phyloP scores from a whole-genome alignment of 2,888 invertebrate genomes.

The Masnerella sp. region DNA sequence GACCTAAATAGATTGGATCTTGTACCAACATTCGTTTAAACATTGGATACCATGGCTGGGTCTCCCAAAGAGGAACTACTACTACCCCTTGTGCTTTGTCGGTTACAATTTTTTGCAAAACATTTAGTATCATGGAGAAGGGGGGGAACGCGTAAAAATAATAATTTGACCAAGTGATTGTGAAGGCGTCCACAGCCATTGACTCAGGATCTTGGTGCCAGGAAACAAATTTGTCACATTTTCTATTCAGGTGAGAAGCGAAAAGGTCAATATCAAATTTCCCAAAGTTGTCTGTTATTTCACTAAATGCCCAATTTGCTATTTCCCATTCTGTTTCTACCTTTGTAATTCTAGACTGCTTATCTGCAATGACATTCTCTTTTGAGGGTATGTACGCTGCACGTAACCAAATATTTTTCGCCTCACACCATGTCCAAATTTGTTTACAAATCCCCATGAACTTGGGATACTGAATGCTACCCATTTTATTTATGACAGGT shows the following conservation, averaged over 20 bases:
- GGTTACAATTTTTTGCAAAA: constrained; percentile 51
- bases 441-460: constrained; percentile 11
- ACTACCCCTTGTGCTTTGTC: constrained; percentile 54
- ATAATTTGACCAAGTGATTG: constrained; percentile 47
- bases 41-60: constrained; percentile 59
- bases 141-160: constrained; percentile 59
- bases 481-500: constrained; percentile 19
- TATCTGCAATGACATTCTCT: constrained; percentile 22
- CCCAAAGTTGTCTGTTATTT: constrained; percentile 52
- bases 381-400: constrained; percentile 29
- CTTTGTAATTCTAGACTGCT: constrained; percentile 25
- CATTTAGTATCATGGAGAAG: neutral
- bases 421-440: constrained; percentile 42
- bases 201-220: constrained; percentile 49
- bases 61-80: constrained; percentile 54
- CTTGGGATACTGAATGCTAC: constrained; percentile 11
- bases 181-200: constrained; percentile 63
- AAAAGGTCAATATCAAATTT: constrained; percentile 64
- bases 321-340: constrained; percentile 47
- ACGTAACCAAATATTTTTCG: constrained; percentile 17
- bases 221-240: constrained; percentile 64
- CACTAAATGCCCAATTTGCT: constrained; percentile 40
- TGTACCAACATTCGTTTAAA: constrained; percentile 23
- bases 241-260: constrained; percentile 62
- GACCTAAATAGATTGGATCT: constrained; percentile 43